Conservation (phyloP, 1,140 invertebrate species). For the Halesus radiatus region DNA sequence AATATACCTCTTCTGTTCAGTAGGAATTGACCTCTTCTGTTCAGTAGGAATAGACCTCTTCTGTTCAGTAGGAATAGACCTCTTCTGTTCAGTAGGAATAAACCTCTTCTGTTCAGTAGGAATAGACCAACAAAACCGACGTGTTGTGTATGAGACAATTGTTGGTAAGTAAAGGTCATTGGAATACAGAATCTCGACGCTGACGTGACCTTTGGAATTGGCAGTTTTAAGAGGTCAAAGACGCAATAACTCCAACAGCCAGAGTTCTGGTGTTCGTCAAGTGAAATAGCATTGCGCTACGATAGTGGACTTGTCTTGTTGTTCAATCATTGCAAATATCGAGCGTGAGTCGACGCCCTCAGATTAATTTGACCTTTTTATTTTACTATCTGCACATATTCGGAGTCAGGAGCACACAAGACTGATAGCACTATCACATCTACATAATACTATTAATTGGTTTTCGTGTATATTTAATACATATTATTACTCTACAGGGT, state of each 20-base stretch:
- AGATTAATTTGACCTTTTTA: slow-evolving; percentile 29
- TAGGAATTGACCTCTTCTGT: no score
- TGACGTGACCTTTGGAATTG: slow-evolving; percentile 18
- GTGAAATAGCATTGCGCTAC: slow-evolving; percentile 9
- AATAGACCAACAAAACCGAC: no score
- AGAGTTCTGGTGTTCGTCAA: neutral
- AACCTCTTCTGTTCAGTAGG: no score
- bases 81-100: no score
- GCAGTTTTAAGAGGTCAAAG: slow-evolving; percentile 16
- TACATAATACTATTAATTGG: no score
- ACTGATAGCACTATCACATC: neutral
- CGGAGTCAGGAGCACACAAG: neutral
- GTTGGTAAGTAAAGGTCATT: neutral
- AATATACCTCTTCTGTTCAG: no score
- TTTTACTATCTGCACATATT: slow-evolving; percentile 9
- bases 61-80: no score
- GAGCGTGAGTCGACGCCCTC: slow-evolving; percentile 5
- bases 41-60: no score
- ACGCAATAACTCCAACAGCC: neutral
- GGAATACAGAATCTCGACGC: neutral
- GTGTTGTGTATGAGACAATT: no score
- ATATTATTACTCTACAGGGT: no score
- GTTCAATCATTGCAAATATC: slow-evolving; percentile 14
- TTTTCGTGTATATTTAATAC: no score
- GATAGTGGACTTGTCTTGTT: slow-evolving; percentile 15